These are phyloP conservation scores for Platysteira castanea DNA, from an alignment of 2,113 vertebrate genomes.

Conservation along the genomic window DNA sequence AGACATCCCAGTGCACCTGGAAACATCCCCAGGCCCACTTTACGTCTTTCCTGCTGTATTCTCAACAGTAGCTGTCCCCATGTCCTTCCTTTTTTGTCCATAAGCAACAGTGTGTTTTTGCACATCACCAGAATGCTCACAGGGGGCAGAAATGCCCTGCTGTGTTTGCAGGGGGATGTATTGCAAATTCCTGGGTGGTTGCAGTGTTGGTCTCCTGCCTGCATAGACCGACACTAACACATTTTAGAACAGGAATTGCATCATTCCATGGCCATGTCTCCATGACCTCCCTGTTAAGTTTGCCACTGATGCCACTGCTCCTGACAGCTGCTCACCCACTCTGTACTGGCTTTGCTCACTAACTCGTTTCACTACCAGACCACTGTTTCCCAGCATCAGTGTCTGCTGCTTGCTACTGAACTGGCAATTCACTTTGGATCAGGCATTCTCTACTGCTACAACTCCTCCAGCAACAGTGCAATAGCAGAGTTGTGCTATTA, in stretches of 20 bases:
- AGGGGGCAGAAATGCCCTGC: not conserved
- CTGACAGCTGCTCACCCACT: not conserved
- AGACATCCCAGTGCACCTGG: not conserved
- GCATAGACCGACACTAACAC: not conserved
- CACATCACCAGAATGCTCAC: not conserved
- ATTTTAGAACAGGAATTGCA: not conserved
- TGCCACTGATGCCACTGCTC: not conserved
- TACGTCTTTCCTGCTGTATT: not conserved
- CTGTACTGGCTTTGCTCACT: not conserved
- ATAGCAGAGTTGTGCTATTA: not conserved
- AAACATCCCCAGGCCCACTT: not conserved
- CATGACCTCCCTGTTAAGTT: not conserved
- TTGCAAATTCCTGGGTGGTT: not conserved
- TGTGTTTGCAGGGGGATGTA: not conserved
- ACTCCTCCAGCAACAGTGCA: not conserved
- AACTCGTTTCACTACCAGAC: not conserved
- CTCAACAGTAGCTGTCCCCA: not conserved
- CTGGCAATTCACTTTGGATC: conserved; percentile 22
- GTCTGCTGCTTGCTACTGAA: conserved; percentile 38
- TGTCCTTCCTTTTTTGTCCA: not conserved
- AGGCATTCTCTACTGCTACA: not conserved
- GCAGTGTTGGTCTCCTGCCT: not conserved
- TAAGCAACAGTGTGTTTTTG: not conserved
- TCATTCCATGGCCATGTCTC: not conserved
- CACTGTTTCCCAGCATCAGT: not conserved